phyloP scores from a whole-genome alignment of 2,888 invertebrate species.

The Leptinotarsa rubiginosa region DNA sequence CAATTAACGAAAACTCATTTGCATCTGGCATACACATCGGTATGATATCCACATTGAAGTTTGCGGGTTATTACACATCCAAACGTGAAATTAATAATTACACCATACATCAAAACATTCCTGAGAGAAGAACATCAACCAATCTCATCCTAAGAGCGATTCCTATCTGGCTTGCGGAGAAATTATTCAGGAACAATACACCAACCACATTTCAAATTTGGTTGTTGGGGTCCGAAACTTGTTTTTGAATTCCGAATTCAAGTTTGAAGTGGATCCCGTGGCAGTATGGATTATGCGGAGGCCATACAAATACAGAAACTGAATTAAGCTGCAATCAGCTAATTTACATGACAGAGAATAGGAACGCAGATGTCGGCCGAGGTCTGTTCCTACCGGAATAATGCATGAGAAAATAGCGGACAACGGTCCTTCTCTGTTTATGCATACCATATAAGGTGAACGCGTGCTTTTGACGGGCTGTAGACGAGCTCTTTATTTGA shows the following conservation, averaged over 20 bases:
- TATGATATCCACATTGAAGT: background rate
- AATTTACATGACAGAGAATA: conserved; percentile 55
- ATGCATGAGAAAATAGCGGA: conserved; percentile 64
- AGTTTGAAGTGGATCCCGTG: conserved; percentile 35
- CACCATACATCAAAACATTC: background rate
- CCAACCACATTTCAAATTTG: conserved; percentile 25
- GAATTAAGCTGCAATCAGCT: conserved; percentile 58
- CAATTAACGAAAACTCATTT: no score
- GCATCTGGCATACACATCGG: background rate
- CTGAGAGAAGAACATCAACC: background rate
- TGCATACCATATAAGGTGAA: conserved; percentile 61
- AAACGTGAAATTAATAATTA: background rate
- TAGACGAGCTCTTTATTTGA: conserved; percentile 52
- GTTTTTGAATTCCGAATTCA: conserved; percentile 37
- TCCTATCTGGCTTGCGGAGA: background rate
- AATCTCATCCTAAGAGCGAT: background rate
- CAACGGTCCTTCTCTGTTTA: conserved; percentile 54
- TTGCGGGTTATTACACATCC: background rate
- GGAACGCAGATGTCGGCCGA: conserved; percentile 52
- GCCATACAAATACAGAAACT: conserved; percentile 56
- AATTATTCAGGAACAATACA: conserved; percentile 35
- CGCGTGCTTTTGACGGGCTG: conserved; percentile 59
- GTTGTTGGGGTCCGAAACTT: conserved; percentile 33
- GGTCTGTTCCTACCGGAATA: conserved; percentile 57
- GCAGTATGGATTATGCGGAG: conserved; percentile 53